Percentiles rank a stretch among this genome's conserved stretches.
Evolutionary conservation across 2,888 invertebrate genomes (phyloP).

Genomic region (Phalangium opilio): DNA sequence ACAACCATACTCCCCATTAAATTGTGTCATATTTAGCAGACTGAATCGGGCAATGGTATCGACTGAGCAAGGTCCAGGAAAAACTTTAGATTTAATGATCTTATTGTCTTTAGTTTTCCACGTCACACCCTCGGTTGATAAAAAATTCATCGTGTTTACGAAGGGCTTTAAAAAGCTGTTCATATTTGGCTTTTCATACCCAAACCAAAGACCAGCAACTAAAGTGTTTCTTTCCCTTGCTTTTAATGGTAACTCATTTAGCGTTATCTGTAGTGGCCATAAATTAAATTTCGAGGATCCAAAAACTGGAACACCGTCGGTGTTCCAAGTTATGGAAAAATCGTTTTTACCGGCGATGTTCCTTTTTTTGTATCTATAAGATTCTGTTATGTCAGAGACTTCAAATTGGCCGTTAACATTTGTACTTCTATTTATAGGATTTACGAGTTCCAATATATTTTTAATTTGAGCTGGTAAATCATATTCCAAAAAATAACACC

Average conservation of each 20-base stretch:
- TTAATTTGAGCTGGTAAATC: too few relatives aligned
- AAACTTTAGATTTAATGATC: conserved; percentile 1
- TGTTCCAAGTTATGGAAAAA: conserved; percentile 1
- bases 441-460: too few relatives aligned
- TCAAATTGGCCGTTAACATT: too few relatives aligned
- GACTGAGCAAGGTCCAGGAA: conserved; percentile 4
- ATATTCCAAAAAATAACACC: too few relatives aligned
- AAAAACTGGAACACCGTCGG: conserved; percentile 6
- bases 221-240: conserved; percentile 2
- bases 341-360: too few relatives aligned
- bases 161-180: conserved; percentile 3
- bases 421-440: too few relatives aligned
- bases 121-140: not conserved
- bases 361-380: too few relatives aligned
- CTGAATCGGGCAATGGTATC: conserved; percentile 7
- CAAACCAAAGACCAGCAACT: conserved; percentile 5
- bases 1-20: conserved; percentile 7
- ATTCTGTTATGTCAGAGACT: too few relatives aligned
- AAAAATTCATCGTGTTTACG: conserved; percentile 1
- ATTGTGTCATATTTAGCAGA: conserved; percentile 6
- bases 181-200: conserved; percentile 5
- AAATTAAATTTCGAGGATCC: conserved; percentile 4
- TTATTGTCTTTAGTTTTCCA: not conserved
- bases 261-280: conserved; percentile 4
- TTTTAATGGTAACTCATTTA: conserved; percentile 5